These are phyloP conservation scores for Oeneis ivallda DNA, from an alignment of 2,888 invertebrate species.

Conservation along the genomic window DNA sequence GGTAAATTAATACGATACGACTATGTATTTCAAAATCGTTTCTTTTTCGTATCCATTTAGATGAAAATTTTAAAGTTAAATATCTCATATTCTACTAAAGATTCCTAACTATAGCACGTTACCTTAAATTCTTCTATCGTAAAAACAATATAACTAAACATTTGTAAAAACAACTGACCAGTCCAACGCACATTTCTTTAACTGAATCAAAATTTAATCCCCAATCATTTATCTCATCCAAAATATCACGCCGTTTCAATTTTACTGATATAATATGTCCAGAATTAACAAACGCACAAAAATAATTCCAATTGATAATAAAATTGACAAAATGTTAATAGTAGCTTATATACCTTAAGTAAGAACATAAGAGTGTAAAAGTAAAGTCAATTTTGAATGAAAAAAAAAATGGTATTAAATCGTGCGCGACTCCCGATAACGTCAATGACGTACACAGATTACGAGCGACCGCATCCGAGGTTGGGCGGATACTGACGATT, in stretches of 20 bases:
- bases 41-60: background rate
- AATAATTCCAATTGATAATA: background rate
- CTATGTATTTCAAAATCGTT: background rate
- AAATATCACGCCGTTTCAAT: conserved; percentile 29
- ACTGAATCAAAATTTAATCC: conserved; percentile 20
- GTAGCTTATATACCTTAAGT: background rate
- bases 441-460: conserved; percentile 42
- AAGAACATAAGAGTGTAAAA: background rate
- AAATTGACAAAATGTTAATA: conserved; percentile 1
- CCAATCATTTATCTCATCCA: conserved; percentile 21
- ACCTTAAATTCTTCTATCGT: background rate
- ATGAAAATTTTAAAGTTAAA: background rate
- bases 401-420: conserved; percentile 31
- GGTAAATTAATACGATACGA: too few species aligned
- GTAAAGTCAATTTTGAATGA: conserved; percentile 26
- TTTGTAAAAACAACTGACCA: background rate
- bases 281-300: conserved; percentile 1
- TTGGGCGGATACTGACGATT: conserved; percentile 59
- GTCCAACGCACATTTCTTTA: conserved; percentile 13
- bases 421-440: conserved; percentile 41
- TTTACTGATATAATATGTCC: conserved; percentile 27
- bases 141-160: conserved; percentile 13
- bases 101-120: background rate
- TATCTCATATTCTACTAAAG: background rate
- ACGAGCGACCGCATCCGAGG: conserved; percentile 58